Base-by-base conservation (phyloP, 2,797 vertebrate species). In the Onychomys leucogaster region DNA sequence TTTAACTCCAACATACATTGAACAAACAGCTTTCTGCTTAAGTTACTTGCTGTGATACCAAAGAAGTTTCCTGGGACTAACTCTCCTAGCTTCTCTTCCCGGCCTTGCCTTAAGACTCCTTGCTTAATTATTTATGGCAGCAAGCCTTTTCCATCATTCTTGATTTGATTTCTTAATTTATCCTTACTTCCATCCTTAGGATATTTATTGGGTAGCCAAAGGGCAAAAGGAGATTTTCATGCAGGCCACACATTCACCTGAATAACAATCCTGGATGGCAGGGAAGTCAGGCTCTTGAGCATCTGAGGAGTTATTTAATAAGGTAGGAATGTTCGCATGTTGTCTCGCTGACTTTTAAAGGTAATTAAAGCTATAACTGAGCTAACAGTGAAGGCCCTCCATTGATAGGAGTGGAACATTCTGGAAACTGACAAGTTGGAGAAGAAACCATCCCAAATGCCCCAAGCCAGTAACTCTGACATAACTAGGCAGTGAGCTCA, bases 321-420 rank as follows among this genome's bases (percentile, higher is more conserved):
- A 80, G 67, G 0, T 0, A 29, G 65, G 67, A 84, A 57, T 12
- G 75, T 96, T 98, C 61, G 12, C 11, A 65, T 94, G 77, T 89
- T 97, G 94, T 98, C 90, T 92, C 97, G 76, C 41, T 85, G 90
- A 49, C 95, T 98, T 97, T 88, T 76, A 95, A 96, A 67, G 41
- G 86, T 78, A 91, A 78, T 89, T 94, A 97, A 84, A 97, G 19
- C 80, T 92, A 4, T 3, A 4, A 63, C 17, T 67, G 83, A 80
- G 13, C 82, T 97, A 82, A 55, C 32, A 97, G 49, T 0, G 16
- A 91, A 94, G 5, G 0, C 3, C 87, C 32, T 21, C 95, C 2
- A 0, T n/a, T 91, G 86, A 77, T 67, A 95, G 78, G 90, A 97
- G 6, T 29, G 89, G 19, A 21, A 6, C 2, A 49, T 61, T 92